A percentile compares a stretch with the other conserved stretches of the same genome.
Conservation (phyloP, 1,140 invertebrate species). For the Papilio aristodemus region DNA sequence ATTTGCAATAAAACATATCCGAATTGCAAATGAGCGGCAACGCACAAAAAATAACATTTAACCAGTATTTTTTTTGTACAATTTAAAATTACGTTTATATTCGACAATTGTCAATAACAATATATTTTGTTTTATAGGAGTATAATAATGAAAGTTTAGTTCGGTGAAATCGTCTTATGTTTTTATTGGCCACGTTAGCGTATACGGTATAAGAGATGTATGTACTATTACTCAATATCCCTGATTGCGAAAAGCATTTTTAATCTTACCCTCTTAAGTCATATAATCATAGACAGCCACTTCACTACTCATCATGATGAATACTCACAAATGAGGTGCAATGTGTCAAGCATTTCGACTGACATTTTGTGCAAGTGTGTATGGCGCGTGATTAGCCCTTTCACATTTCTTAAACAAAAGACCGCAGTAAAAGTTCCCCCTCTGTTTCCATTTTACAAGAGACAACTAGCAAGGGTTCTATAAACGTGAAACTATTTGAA, state of each 20-base stretch:
- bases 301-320: constrained; percentile 10
- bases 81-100: too few species aligned
- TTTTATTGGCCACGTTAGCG: too few species aligned
- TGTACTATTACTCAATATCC: too few species aligned
- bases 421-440: background rate
- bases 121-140: too few species aligned
- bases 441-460: constrained; percentile 1
- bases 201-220: too few species aligned
- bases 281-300: background rate
- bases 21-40: constrained; percentile 19
- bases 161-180: too few species aligned
- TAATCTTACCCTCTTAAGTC: background rate
- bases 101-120: too few species aligned
- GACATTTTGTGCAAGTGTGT: constrained; percentile 8
- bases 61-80: background rate
- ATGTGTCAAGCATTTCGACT: background rate
- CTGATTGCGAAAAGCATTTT: background rate
- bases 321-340: constrained; percentile 1
- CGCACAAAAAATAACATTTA: constrained; percentile 11
- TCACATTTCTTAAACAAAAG: background rate
- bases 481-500: background rate
- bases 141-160: too few species aligned
- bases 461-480: background rate
- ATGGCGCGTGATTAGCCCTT: constrained; percentile 10
- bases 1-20: constrained; percentile 18